These are phyloP conservation scores for Podotricha telesiphe DNA, from an alignment of 2,888 invertebrate genomes.

Conservation along the genomic window DNA sequence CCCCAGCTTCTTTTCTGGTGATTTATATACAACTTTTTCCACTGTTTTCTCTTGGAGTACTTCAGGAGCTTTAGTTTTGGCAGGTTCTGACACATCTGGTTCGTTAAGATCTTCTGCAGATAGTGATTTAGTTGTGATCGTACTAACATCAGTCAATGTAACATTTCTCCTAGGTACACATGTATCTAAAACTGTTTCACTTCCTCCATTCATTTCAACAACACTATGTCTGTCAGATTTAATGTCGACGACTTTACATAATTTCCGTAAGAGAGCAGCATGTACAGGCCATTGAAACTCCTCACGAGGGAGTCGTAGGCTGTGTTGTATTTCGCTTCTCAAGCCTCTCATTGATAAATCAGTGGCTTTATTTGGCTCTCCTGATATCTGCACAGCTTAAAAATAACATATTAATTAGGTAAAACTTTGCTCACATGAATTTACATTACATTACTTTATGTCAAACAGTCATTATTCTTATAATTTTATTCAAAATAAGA, in stretches of 20 bases:
- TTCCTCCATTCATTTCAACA: constrained; percentile 71
- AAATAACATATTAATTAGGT: constrained; percentile 33
- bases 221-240: constrained; percentile 65
- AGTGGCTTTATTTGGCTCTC: constrained; percentile 75
- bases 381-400: constrained; percentile 73
- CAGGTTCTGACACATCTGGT: constrained; percentile 47
- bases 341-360: constrained; percentile 77
- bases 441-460: too few species aligned
- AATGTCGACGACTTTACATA: constrained; percentile 76
- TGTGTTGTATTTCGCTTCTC: constrained; percentile 70
- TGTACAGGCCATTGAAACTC: constrained; percentile 74
- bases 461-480: too few species aligned
- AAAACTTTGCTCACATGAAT: too few species aligned
- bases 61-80: constrained; percentile 33
- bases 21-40: constrained; percentile 39
- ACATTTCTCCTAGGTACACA: constrained; percentile 57
- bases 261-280: constrained; percentile 70
- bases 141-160: constrained; percentile 73
- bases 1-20: constrained; percentile 39
- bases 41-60: constrained; percentile 26
- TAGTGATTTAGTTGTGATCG: constrained; percentile 72
- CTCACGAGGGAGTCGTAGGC: constrained; percentile 57
- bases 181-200: constrained; percentile 60
- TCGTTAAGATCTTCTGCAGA: constrained; percentile 61
- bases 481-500: too few species aligned